These are phyloP conservation scores for Platyrinchus mystaceus DNA, from an alignment of 2,797 vertebrate species.

Conservation along the genomic window DNA sequence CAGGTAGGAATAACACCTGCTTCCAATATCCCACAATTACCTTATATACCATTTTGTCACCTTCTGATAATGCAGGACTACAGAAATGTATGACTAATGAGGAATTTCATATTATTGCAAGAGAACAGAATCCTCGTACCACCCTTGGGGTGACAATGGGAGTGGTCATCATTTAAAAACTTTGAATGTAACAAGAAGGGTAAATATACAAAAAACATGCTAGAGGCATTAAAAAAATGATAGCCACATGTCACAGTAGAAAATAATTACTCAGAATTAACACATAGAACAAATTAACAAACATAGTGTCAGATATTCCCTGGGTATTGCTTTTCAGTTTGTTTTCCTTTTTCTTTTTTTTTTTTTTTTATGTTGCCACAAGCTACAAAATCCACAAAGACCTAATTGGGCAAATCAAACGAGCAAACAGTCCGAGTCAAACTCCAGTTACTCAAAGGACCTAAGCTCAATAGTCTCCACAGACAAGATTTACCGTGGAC, in stretches of 20 bases:
- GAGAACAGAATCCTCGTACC: neutral
- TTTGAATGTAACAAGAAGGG: neutral
- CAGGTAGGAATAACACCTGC: neutral
- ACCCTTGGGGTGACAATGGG: neutral
- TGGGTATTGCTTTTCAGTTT: neutral
- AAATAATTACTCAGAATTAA: neutral
- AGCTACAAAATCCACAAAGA: neutral
- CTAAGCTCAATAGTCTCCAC: neutral
- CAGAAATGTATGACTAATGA: neutral
- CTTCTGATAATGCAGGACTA: neutral
- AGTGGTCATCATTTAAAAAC: neutral
- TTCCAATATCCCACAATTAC: neutral
- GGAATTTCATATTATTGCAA: neutral
- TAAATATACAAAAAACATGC: neutral
- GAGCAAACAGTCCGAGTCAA: neutral
- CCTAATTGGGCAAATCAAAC: neutral
- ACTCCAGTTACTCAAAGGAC: neutral
- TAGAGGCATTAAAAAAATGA: neutral
- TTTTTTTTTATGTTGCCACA: neutral
- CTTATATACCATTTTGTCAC: neutral
- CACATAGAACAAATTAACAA: neutral
- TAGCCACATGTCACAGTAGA: neutral
- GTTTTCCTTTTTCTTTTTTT: neutral
- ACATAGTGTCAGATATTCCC: neutral
- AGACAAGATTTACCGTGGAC: neutral